Base-by-base conservation (phyloP, 2,113 vertebrate species). In the Carollia perspicillata region DNA sequence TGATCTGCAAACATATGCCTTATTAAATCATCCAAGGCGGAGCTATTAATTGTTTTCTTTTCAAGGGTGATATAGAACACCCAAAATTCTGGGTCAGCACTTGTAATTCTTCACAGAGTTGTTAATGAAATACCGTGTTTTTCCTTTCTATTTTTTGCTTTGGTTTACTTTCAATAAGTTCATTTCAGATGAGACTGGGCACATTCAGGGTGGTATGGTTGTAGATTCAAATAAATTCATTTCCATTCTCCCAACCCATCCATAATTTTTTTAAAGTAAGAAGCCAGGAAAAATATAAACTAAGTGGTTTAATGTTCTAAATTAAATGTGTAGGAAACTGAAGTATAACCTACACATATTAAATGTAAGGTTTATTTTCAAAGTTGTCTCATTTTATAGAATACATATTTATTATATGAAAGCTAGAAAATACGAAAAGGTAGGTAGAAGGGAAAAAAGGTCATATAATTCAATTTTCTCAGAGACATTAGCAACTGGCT, bases 1-100 rank as follows among this genome's bases (percentile, higher is more conserved):
- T 3, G 30, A 81, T 63, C 84, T 94, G 89, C 89, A 91, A 95
- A 90, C 94, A 89, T 22, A n/a, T 6, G 37, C 72, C 33, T 89
- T 60, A 89, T 69, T 66, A 94, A 83, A 83, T 95, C 72, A 90
- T 72, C 58, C 23, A 28, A 20, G 69, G 13, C 35, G 81, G 18
- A 0, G 1, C 7, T 44, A 75, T 93, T 90, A n/a, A 74, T 80
- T 96, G 94, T 84, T 90, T 77, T 86, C 14, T 40, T 33, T 63
- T 77, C 51, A 55, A 89, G 17, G 28, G 22, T 60, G 18, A 85
- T 17, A 72, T 84, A 69, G 6, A 35, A n/a, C 65, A 68, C 60
- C 28, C 72, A 47, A 86, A 88, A 84, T 80, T 84, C 66, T 51
- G 51, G 35, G 20, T 85, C 66, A 35, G 10, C 20, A 0, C 42